These are phyloP conservation scores for Etheostoma cragini DNA, from an alignment of 2,113 vertebrate genomes.

Conservation along the genomic window DNA sequence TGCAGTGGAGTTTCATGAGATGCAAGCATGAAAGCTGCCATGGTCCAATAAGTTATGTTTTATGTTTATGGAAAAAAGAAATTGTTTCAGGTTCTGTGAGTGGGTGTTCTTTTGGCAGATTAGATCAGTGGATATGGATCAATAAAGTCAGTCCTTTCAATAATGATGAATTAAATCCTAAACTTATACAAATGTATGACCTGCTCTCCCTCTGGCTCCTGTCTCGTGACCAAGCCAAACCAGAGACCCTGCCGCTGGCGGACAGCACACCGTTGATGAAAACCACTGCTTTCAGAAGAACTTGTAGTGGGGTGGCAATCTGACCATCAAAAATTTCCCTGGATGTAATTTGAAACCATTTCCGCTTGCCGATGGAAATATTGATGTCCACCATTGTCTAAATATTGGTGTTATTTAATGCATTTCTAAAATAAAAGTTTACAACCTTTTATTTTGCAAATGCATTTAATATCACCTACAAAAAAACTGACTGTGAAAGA, in stretches of 20 bases:
- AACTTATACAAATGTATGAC: slow-evolving; percentile 52
- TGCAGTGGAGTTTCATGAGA: background rate
- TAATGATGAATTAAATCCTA: slow-evolving; percentile 62
- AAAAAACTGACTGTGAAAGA: too few relatives aligned
- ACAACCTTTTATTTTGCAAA: too few relatives aligned
- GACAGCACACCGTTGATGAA: slow-evolving; percentile 87
- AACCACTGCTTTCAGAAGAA: slow-evolving; percentile 90
- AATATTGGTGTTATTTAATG: too few relatives aligned
- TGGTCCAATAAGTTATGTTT: slow-evolving; percentile 32
- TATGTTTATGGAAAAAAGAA: slow-evolving; percentile 6
- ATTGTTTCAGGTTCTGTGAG: slow-evolving; percentile 32
- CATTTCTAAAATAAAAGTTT: too few relatives aligned
- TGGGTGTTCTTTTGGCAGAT: slow-evolving; percentile 17
- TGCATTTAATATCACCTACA: too few relatives aligned
- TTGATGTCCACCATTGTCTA: too few relatives aligned
- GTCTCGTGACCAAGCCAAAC: slow-evolving; percentile 47
- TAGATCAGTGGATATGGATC: slow-evolving; percentile 18
- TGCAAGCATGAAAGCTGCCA: background rate
- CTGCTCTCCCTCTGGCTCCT: slow-evolving; percentile 46
- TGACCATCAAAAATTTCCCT: too few relatives aligned
- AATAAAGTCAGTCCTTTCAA: slow-evolving; percentile 29
- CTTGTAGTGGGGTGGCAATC: slow-evolving; percentile 67
- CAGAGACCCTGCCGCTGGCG: slow-evolving; percentile 40
- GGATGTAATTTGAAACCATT: too few relatives aligned
- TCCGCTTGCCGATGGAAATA: too few relatives aligned